Evolutionary conservation across 2,113 vertebrate genomes (phyloP).

Genomic region (Cyanoliseus patagonus): DNA sequence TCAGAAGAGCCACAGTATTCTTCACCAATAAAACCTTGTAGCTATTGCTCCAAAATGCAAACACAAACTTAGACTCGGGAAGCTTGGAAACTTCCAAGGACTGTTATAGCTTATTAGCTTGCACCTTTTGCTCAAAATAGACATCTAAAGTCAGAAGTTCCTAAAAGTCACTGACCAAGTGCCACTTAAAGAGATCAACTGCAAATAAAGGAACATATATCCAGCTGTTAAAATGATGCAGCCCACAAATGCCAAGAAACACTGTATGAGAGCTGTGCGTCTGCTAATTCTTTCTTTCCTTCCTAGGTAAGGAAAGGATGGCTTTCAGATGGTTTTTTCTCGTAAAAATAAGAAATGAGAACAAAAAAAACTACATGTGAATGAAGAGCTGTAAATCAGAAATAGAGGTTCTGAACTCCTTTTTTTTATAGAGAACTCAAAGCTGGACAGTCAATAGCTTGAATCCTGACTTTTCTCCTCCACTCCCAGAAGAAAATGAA

Average conservation of each 20-base stretch:
- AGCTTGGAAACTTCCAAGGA: not conserved
- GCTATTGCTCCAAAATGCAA: not conserved
- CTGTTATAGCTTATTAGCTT: not conserved
- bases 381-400: not conserved
- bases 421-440: not conserved
- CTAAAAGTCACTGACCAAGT: not conserved
- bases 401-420: not conserved
- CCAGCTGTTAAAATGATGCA: not conserved
- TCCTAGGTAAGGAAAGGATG: not conserved
- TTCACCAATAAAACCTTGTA: not conserved
- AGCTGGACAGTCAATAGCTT: not conserved
- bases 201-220: not conserved
- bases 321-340: not conserved
- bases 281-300: not conserved
- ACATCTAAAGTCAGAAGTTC: not conserved
- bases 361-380: not conserved
- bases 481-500: not conserved
- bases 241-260: not conserved
- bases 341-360: not conserved
- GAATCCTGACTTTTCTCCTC: not conserved
- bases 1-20: not conserved
- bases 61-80: not conserved
- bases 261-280: not conserved
- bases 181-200: not conserved
- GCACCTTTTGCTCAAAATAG: not conserved